Conservation (phyloP, 2,888 invertebrate genomes). For the Monochamus alternatus region DNA sequence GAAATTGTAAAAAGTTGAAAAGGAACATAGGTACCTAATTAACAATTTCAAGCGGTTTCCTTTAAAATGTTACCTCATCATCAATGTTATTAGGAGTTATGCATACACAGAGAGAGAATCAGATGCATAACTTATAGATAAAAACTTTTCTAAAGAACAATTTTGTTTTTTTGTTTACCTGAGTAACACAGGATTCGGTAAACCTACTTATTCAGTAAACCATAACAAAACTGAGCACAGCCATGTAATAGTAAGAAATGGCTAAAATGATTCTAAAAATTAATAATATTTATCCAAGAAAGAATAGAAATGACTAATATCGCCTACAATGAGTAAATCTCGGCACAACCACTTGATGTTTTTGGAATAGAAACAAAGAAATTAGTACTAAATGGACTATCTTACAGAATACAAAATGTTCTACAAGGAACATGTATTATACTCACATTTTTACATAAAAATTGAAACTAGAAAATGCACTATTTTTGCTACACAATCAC, state of each 20-base stretch:
- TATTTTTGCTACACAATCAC: conserved; percentile 34
- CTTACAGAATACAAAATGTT: not conserved
- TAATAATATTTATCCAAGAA: conserved; percentile 16
- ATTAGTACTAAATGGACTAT: not conserved
- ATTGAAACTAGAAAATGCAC: conserved; percentile 1
- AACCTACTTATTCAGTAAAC: conserved; percentile 19
- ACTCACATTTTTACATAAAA: conserved; percentile 31
- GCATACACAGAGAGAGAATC: not conserved
- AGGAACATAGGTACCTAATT: conserved; percentile 10
- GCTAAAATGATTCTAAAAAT: not conserved
- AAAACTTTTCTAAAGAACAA: not conserved
- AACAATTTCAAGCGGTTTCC: not conserved
- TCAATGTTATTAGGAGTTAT: conserved; percentile 2
- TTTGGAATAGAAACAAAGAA: conserved; percentile 19
- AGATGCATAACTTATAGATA: not conserved
- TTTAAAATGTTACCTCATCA: not conserved
- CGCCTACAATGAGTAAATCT: conserved; percentile 25
- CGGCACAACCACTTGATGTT: conserved; percentile 24
- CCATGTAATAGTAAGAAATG: conserved; percentile 3
- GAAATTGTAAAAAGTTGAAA: conserved; percentile 22
- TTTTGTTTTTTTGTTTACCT: not conserved
- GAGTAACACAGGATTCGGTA: not conserved
- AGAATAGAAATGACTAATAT: conserved; percentile 34
- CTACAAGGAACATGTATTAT: not conserved
- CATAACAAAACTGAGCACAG: conserved; percentile 9